Conservation (phyloP, 2,888 invertebrate genomes). For the Linnaemya vulpina region DNA sequence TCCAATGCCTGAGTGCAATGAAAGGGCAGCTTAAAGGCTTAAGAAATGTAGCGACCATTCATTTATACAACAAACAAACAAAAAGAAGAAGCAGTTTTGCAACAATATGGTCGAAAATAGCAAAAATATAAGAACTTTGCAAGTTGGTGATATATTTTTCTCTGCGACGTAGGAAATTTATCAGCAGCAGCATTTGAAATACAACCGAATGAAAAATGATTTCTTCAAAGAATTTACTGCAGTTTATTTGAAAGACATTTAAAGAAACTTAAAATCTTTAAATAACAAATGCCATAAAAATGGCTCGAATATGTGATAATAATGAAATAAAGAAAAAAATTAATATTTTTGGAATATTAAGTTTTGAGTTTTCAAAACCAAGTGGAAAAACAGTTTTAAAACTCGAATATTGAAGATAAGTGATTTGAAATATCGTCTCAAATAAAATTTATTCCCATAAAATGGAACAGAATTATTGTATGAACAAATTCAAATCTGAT, state of each 20-base stretch:
- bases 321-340: too few relatives aligned
- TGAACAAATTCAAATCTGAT: too few relatives aligned
- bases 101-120: not conserved
- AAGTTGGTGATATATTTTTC: not conserved
- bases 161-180: not conserved
- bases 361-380: too few relatives aligned
- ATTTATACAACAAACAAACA: conserved; percentile 9
- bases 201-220: not conserved
- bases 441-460: too few relatives aligned
- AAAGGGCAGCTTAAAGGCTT: conserved; percentile 57
- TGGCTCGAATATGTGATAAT: too few relatives aligned
- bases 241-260: too few relatives aligned
- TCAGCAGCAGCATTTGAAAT: conserved; percentile 14
- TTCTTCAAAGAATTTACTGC: not conserved
- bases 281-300: too few relatives aligned
- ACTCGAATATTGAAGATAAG: too few relatives aligned
- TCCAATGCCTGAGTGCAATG: conserved; percentile 6
- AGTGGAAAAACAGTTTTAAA: too few relatives aligned
- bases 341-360: too few relatives aligned
- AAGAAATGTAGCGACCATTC: conserved; percentile 24
- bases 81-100: conserved; percentile 17
- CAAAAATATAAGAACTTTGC: not conserved
- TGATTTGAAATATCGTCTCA: too few relatives aligned
- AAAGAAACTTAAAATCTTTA: not conserved
- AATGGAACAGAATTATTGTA: too few relatives aligned